Evolutionary conservation across 2,113 vertebrate species (phyloP).

Genomic region (Hiodon tergisus): DNA sequence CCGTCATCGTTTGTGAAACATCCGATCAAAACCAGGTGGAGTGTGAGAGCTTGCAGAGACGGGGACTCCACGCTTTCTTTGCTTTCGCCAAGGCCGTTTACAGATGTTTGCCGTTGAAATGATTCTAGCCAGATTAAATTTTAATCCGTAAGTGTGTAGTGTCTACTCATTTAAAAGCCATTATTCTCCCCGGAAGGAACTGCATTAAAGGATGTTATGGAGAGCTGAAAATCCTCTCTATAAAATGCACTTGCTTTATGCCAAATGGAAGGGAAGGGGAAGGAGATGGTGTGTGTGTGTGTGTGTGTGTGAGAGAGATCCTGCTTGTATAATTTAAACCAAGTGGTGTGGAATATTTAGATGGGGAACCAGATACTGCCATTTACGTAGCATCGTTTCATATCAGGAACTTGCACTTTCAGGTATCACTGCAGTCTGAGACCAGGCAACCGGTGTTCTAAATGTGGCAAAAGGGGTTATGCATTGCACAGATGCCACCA

Average conservation of each 20-base stretch:
- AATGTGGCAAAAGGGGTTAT: too few species aligned
- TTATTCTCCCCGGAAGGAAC: slow-evolving; percentile 29
- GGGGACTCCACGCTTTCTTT: background rate
- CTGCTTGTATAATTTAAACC: too few species aligned
- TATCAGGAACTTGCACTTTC: too few species aligned
- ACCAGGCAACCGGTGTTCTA: too few species aligned
- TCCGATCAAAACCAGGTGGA: background rate
- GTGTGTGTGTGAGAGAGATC: too few species aligned
- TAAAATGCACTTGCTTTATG: background rate
- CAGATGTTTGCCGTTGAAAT: slow-evolving; percentile 34
- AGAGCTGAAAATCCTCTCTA: background rate
- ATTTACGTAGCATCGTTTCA: too few species aligned
- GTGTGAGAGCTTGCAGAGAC: background rate
- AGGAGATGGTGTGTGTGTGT: too few species aligned
- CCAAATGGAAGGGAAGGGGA: slow-evolving; percentile 15
- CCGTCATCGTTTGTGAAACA: background rate
- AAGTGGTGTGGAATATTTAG: too few species aligned
- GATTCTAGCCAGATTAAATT: slow-evolving; percentile 24
- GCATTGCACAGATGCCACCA: slow-evolving; percentile 2
- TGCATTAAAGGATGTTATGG: slow-evolving; percentile 25
- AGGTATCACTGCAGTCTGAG: too few species aligned
- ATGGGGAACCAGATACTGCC: too few species aligned
- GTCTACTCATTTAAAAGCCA: slow-evolving; percentile 36
- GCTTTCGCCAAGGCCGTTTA: background rate
- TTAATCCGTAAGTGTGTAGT: slow-evolving; percentile 18